Evolutionary conservation across 2,888 invertebrate species (phyloP).

Genomic region (Tetrapedia diversipes): DNA sequence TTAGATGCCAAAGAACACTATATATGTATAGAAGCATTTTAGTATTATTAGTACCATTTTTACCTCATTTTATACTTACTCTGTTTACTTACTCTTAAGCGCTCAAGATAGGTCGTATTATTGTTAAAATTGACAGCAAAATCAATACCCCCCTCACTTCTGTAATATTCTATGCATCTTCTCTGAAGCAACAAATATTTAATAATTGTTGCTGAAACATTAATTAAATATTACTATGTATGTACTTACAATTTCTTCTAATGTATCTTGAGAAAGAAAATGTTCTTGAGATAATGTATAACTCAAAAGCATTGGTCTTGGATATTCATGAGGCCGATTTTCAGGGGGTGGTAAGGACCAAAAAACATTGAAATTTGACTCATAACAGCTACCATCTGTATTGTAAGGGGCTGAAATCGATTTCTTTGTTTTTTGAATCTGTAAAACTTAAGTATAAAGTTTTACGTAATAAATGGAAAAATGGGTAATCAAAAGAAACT

Average conservation of each 20-base stretch:
- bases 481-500: slow-evolving; percentile 79
- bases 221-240: slow-evolving; percentile 16
- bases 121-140: slow-evolving; percentile 88
- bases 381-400: slow-evolving; percentile 90
- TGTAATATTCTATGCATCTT: slow-evolving; percentile 93
- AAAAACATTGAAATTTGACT: slow-evolving; percentile 93
- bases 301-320: slow-evolving; percentile 94
- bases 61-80: slow-evolving; percentile 39
- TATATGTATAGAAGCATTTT: slow-evolving; percentile 26
- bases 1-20: slow-evolving; percentile 90
- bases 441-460: neutral
- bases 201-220: neutral
- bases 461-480: neutral
- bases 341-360: slow-evolving; percentile 99
- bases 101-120: slow-evolving; percentile 91
- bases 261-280: slow-evolving; percentile 90
- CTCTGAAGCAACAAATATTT: slow-evolving; percentile 82
- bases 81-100: slow-evolving; percentile 86
- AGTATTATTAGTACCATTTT: slow-evolving; percentile 2
- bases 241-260: slow-evolving; percentile 89
- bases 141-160: slow-evolving; percentile 87
- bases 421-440: neutral
- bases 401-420: slow-evolving; percentile 88
- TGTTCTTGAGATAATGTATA: slow-evolving; percentile 93
- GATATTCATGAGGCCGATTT: slow-evolving; percentile 95